A percentile compares a stretch with the other conserved stretches of the same genome.
These are phyloP conservation scores for Aldrovandia affinis DNA, from an alignment of 2,797 vertebrate genomes.

Conservation along the genomic window DNA sequence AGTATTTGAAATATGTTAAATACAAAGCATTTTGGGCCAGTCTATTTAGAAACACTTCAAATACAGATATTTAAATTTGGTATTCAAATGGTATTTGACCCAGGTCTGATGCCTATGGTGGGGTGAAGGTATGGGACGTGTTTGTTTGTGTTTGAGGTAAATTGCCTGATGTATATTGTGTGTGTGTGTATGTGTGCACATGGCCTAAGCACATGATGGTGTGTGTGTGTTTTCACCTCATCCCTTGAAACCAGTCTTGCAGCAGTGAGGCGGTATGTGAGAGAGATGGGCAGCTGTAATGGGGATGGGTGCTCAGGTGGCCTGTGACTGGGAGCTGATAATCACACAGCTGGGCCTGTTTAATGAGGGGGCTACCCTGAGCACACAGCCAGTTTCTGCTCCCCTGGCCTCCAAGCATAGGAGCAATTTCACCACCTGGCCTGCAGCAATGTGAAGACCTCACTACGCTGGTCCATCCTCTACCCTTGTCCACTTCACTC, in stretches of 20 bases:
- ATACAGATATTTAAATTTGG: too few relatives aligned
- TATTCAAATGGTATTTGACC: too few relatives aligned
- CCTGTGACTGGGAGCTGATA: conserved; percentile 58
- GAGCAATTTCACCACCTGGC: conserved; percentile 40
- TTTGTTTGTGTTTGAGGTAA: neutral
- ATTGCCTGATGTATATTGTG: too few relatives aligned
- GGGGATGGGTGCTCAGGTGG: conserved; percentile 67
- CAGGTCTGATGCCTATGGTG: too few relatives aligned
- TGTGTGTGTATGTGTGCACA: conserved; percentile 15
- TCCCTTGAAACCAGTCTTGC: too few relatives aligned
- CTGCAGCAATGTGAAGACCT: conserved; percentile 51
- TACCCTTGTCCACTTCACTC: neutral
- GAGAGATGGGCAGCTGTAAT: conserved; percentile 17
- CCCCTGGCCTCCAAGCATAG: conserved; percentile 62
- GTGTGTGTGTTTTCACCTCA: neutral
- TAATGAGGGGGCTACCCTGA: conserved; percentile 67
- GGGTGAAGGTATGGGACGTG: neutral
- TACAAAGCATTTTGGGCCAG: too few relatives aligned
- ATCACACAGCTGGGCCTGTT: conserved; percentile 57
- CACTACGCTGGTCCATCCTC: neutral
- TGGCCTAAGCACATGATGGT: too few relatives aligned
- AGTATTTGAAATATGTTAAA: too few relatives aligned
- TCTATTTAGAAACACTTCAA: too few relatives aligned
- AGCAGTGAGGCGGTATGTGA: neutral
- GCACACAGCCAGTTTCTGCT: conserved; percentile 55